Evolutionary conservation across 1,140 invertebrate species (phyloP).

Genomic region (Sipha flava): DNA sequence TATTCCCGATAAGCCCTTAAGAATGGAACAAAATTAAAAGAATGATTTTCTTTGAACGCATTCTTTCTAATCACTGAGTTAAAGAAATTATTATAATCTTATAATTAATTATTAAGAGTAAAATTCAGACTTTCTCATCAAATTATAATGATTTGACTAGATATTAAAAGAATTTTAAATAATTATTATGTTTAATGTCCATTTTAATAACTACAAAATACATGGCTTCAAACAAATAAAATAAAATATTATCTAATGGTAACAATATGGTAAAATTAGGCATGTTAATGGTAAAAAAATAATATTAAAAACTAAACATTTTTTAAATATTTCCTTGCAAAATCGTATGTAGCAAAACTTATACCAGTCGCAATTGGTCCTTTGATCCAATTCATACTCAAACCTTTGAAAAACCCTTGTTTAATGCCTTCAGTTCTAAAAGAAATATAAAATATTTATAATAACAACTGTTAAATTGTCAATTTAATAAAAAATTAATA

Average conservation of each 20-base stretch:
- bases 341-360: slow-evolving; percentile 92
- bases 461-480: neutral
- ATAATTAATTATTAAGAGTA: too few relatives aligned
- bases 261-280: slow-evolving; percentile 2
- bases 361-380: slow-evolving; percentile 97
- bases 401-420: slow-evolving; percentile 90
- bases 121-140: neutral
- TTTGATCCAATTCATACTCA: slow-evolving; percentile 99
- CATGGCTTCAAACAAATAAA: neutral
- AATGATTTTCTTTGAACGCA: too few relatives aligned
- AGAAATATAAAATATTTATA: slow-evolving; percentile 35
- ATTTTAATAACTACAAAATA: neutral
- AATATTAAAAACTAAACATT: neutral
- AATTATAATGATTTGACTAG: neutral
- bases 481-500: neutral
- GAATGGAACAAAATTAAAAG: too few relatives aligned
- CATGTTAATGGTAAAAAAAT: neutral
- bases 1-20: too few relatives aligned
- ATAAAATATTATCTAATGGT: neutral
- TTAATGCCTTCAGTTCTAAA: slow-evolving; percentile 75
- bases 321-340: slow-evolving; percentile 55
- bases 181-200: neutral
- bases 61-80: too few relatives aligned
- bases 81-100: too few relatives aligned
- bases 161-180: neutral